Evolutionary conservation across 2,113 vertebrate genomes (phyloP).

Genomic region (Pandion haliaetus): DNA sequence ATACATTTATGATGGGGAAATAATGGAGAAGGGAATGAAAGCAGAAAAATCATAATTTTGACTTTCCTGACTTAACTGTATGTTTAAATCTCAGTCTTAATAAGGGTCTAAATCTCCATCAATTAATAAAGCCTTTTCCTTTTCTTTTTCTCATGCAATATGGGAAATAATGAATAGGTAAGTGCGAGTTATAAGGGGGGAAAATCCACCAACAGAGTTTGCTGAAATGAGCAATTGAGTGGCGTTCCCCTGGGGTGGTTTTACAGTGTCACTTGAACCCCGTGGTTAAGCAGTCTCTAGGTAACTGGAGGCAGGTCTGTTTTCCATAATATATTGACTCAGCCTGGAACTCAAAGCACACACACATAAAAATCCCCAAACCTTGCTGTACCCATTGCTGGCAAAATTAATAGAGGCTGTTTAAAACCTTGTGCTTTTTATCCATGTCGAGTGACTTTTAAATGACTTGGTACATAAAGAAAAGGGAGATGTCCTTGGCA

Average conservation of each 20-base stretch:
- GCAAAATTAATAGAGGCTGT: neutral
- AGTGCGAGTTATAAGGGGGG: neutral
- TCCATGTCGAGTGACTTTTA: neutral
- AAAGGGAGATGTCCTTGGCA: neutral
- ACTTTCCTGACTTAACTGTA: neutral
- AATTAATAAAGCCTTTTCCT: neutral
- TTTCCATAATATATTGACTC: conserved; percentile 41
- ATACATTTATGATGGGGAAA: neutral
- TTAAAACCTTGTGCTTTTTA: neutral
- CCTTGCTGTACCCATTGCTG: neutral
- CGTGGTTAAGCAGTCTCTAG: neutral
- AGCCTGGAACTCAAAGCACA: neutral
- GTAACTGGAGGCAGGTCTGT: conserved; percentile 30
- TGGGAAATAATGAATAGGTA: neutral
- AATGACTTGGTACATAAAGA: neutral
- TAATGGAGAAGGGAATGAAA: neutral
- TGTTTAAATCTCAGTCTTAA: neutral
- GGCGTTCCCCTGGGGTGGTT: neutral
- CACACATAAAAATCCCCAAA: neutral
- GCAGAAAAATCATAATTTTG: neutral
- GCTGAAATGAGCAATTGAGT: neutral
- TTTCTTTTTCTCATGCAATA: neutral
- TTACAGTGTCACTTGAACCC: conserved; percentile 10
- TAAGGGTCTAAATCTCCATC: neutral
- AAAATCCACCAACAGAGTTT: neutral